Base-by-base conservation (phyloP, 2,888 invertebrate genomes). In the Pilophorus perplexus region DNA sequence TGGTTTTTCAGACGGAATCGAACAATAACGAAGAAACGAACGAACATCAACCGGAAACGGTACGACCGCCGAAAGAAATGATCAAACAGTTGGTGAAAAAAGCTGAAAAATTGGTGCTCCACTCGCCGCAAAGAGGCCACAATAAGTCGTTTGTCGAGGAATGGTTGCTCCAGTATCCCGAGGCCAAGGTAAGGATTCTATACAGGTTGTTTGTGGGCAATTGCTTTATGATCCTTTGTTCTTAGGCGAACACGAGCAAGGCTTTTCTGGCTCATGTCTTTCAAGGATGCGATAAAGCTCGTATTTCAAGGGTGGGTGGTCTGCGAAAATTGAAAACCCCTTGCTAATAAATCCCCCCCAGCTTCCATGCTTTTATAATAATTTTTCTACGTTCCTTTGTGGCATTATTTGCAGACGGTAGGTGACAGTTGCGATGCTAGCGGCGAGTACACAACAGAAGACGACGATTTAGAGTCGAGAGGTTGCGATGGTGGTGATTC, bases 391-490 rank as follows among this genome's bases (percentile, higher is more conserved):
- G n/a, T n/a, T n/a, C n/a, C n/a, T n/a, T n/a, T n/a, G n/a, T n/a
- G n/a, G n/a, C n/a, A n/a, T n/a, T n/a, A n/a, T n/a, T n/a, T n/a
- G n/a, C n/a, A n/a, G n/a, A n/a, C n/a, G n/a, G n/a, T 84, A 52
- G 81, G 84, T 65, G 88, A 88, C 76, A 88, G 86, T 77, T 92
- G 91, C 77, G 93, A 93, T 76, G 93, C 93, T 0, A 93, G 92
- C 67, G 90, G 91, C 12, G 93, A 93, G 78, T 91, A 90, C 72
- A 92, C 92, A 44, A 88, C 88, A 5, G 82, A 81, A 57, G 88
- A 88, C 75, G 81, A 84, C 57, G 88, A 87, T 69, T 78, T 78
- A 33, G 85, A 84, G 54, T 88, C 89, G 0, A 82, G 79, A 66
- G 75, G 72, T n/a, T 72, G 74, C 50, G 69, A 72, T 23, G 74